Conservation (phyloP, 1,140 invertebrate species). For the Cydia fagiglandana region DNA sequence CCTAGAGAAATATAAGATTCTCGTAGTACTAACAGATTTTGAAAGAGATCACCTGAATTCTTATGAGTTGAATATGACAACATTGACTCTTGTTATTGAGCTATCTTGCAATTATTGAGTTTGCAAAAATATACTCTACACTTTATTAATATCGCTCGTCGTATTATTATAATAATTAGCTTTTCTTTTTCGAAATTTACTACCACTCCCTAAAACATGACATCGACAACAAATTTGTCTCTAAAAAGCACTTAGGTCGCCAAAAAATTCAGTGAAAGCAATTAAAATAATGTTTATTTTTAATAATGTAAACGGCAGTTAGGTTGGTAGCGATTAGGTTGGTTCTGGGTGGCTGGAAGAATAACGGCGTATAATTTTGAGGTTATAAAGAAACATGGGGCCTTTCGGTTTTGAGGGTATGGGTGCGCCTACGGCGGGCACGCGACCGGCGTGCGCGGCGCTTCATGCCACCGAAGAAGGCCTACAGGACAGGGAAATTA, state of each 20-base stretch:
- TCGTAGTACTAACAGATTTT: no score
- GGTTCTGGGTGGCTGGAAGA: not conserved
- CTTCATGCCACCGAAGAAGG: slow-evolving; percentile 34
- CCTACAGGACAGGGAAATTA: not conserved
- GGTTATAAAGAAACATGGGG: not conserved
- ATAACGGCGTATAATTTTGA: not conserved
- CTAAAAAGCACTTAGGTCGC: not conserved
- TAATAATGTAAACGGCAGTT: not conserved
- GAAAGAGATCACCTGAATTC: no score
- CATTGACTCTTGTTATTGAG: no score
- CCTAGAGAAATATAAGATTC: no score
- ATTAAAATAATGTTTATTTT: slow-evolving; percentile 3
- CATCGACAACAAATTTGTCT: not conserved
- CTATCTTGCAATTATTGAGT: no score
- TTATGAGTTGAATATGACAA: no score
- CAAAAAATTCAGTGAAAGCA: not conserved
- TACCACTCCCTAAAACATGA: not conserved
- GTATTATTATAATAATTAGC: not conserved
- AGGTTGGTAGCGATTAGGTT: not conserved
- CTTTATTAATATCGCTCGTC: no score
- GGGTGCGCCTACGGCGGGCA: slow-evolving; percentile 43
- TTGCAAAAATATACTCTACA: no score
- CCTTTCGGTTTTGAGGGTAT: not conserved
- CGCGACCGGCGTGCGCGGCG: slow-evolving; percentile 48
- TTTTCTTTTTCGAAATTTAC: not conserved